Conservation (phyloP, 2,113 vertebrate species). For the Oreochromis aureus region DNA sequence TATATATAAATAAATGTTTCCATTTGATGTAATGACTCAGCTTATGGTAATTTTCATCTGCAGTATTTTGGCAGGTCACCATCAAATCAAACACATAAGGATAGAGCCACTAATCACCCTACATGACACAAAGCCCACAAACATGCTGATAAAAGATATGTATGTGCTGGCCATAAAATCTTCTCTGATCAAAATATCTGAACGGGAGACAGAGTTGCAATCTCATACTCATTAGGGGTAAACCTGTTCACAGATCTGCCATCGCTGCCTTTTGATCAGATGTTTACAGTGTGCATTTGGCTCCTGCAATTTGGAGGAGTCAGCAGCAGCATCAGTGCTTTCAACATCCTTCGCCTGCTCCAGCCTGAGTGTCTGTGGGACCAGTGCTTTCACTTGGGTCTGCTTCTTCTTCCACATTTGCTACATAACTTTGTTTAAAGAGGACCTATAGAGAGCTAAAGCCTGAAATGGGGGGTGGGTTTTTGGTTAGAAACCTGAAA, state of each 20-base stretch:
- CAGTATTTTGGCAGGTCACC: not conserved
- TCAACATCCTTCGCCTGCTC: not conserved
- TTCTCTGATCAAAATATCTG: not conserved
- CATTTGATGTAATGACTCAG: not conserved
- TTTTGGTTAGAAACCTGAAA: not conserved
- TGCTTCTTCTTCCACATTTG: not conserved
- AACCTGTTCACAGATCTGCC: not conserved
- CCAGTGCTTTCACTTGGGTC: not conserved
- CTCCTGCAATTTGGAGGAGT: not conserved
- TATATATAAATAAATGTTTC: not conserved
- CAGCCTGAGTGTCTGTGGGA: not conserved
- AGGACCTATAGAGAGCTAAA: not conserved
- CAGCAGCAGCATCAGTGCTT: conserved; percentile 18
- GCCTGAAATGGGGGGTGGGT: not conserved
- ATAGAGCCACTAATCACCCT: not conserved
- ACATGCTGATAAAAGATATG: not conserved
- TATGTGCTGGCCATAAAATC: not conserved
- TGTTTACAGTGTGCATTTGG: conserved; percentile 3
- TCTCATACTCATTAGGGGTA: conserved; percentile 7
- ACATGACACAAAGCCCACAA: not conserved
- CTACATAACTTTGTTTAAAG: not conserved
- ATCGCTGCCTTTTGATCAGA: conserved; percentile 14
- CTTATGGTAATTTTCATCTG: not conserved
- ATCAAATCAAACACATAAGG: not conserved
- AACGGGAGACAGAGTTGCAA: not conserved